Base-by-base conservation (phyloP, 2,797 vertebrate species). In the Pipistrellus pygmaeus region DNA sequence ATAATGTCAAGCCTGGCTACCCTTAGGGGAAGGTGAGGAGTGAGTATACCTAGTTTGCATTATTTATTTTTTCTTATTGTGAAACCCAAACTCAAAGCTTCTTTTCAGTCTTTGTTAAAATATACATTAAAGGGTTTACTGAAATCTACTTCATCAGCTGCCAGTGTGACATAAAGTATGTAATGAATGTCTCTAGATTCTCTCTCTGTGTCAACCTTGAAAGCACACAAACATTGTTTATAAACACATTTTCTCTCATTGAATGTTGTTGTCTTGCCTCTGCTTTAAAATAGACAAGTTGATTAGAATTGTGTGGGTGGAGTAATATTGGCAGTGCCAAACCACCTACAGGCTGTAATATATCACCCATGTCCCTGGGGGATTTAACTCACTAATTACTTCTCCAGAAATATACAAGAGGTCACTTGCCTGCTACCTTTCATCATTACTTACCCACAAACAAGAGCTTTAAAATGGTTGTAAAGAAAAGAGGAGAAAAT, bases 101-200 rank as follows among this genome's bases (percentile, higher is more conserved):
- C 15, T 97, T 97, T 97, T 97, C 96, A 89, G 95, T 98, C 95
- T 97, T 97, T 96, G 90, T 95, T 98, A 96, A 97, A 97, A 97
- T 94, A 85, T 84, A 93, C 90, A 95, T 96, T 94, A 97, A 98
- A 97, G 96, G 93, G 77, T 96, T 98, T 46, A 93, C 85, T 27
- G 96, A 96, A 97, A 82, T 97, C 93, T 97, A 55, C 88, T 90
- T 95, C 57, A 95, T 97, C 94, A 97, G 84, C 93, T 97, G 94
- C 97, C 97, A 96, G 95, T 96, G 68, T 97, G 96, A 95, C 92
- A 96, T 68, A 4, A 41, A 88, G 44, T 96, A 75, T 91, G 90
- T 92, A 96, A 97, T 76, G 80, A 81, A 92, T 95, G 60, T 94
- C 93, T 93, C 94, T 95, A 96, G 93, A 88, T 95, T 73, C 66